Evolutionary conservation across 2,797 vertebrate species (phyloP).

Genomic region (Pachyuromys duprasi): DNA sequence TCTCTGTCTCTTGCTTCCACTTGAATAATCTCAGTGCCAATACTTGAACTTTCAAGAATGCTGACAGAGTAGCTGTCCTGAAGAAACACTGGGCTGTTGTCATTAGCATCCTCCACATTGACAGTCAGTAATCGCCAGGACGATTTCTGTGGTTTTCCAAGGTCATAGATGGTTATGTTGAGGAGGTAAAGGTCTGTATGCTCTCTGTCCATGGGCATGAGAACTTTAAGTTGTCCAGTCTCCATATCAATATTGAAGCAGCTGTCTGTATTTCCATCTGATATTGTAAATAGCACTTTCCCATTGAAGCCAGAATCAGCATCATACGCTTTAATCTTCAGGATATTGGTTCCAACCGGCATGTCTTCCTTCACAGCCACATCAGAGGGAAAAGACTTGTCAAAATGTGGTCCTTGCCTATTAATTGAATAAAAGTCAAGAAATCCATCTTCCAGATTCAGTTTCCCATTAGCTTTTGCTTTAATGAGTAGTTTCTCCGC

Average conservation of each 20-base stretch:
- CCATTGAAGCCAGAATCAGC: conserved; percentile 98
- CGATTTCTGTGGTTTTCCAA: conserved; percentile 94
- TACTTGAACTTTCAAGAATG: conserved; percentile 95
- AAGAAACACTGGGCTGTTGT: conserved; percentile 95
- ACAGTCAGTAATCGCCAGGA: conserved; percentile 94
- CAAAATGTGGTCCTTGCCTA: conserved; percentile 96
- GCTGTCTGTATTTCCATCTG: conserved; percentile 95
- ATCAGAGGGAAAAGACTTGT: conserved; percentile 95
- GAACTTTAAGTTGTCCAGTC: conserved; percentile 92
- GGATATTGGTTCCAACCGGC: conserved; percentile 91
- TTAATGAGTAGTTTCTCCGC: conserved; percentile 98
- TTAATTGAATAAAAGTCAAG: conserved; percentile 97
- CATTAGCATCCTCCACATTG: conserved; percentile 95
- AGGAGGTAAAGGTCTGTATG: conserved; percentile 94
- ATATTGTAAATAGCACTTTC: conserved; percentile 94
- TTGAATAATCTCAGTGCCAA: conserved; percentile 96
- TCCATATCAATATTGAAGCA: conserved; percentile 96
- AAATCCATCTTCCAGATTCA: conserved; percentile 95
- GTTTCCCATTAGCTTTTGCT: conserved; percentile 93
- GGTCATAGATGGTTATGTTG: conserved; percentile 96
- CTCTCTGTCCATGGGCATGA: conserved; percentile 96
- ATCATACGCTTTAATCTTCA: conserved; percentile 94
- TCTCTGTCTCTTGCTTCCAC: conserved; percentile 97
- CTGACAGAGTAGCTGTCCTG: conserved; percentile 92
- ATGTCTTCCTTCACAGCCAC: conserved; percentile 94